Base-by-base conservation (phyloP, 2,888 invertebrate genomes). In the Drosophila subquinaria region DNA sequence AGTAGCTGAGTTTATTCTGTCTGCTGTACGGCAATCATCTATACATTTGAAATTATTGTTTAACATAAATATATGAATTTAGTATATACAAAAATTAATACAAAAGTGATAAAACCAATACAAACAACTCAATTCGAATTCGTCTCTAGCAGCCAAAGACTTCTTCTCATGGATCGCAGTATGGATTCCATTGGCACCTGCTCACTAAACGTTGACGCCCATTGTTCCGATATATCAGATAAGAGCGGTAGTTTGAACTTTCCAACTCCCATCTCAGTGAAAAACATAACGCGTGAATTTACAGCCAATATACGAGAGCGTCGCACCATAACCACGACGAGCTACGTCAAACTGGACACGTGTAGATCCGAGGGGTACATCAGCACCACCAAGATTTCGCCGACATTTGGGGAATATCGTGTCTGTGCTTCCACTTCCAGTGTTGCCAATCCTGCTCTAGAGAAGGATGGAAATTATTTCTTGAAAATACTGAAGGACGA, bases 121-220 rank as follows among this genome's bases (percentile, higher is more conserved):
- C 23, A 59, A 45, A 35, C 38, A 6, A 38, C 27, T 42, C 10
- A 3, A 27, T 38, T 27, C 23, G 47, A 42, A 48, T 56, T 70
- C 50, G 33, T 55, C 55, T 64, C 27, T 66, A 64, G 64, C 77
- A 70, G 76, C 59, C 70, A 69, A 69, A 69, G 51, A 61, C 36
- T 62, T 56, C 61, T 94, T 94, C 83, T 59, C 73, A 96, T 96
- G 96, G 96, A 96, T 93, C 95, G 95, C 83, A 96, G 96, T 30
- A 95, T 96, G 93, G 97, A 97, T 93, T 97, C 97, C 64, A 97
- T 97, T 90, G 97, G 97, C 88, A 96, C 96, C 94, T 97, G 97
- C 93, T 97, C 97, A 82, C 94, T 97, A 90, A 97, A 97, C 93
- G 96, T 96, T 93, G 97, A 97, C 91, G 96, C 95, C 66, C 93